Conservation (phyloP, 2,113 vertebrate species). For the Eulemur rufifrons region DNA sequence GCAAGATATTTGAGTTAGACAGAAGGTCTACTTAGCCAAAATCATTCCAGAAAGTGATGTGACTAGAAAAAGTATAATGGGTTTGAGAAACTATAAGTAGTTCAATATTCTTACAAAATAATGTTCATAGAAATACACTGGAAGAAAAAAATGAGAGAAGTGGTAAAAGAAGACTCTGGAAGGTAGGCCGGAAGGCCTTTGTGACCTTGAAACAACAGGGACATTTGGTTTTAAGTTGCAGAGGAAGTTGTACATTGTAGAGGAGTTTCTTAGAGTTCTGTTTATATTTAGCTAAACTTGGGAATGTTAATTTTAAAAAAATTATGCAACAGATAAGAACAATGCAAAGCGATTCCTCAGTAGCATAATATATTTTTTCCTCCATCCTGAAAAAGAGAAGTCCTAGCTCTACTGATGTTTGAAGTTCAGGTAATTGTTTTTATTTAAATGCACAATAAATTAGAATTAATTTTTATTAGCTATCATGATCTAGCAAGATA, state of each 20-base stretch:
- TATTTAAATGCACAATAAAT: background rate
- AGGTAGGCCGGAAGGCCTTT: background rate
- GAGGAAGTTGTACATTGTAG: background rate
- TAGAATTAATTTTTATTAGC: background rate
- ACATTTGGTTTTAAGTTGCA: background rate
- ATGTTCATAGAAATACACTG: background rate
- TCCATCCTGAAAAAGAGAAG: background rate
- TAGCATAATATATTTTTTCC: background rate
- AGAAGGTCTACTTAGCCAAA: background rate
- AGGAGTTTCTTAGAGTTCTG: background rate
- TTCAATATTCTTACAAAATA: background rate
- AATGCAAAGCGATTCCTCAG: background rate
- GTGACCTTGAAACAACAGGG: background rate
- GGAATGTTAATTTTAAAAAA: background rate
- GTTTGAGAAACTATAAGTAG: background rate
- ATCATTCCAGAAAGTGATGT: background rate
- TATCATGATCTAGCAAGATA: background rate
- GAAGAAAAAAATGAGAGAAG: background rate
- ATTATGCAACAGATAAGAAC: background rate
- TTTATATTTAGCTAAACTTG: background rate
- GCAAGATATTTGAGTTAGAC: background rate
- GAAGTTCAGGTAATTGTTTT: background rate
- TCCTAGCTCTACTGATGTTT: background rate
- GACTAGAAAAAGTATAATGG: background rate
- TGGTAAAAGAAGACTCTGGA: background rate